Base-by-base conservation (phyloP, 2,797 vertebrate species). In the Dryobates pubescens region DNA sequence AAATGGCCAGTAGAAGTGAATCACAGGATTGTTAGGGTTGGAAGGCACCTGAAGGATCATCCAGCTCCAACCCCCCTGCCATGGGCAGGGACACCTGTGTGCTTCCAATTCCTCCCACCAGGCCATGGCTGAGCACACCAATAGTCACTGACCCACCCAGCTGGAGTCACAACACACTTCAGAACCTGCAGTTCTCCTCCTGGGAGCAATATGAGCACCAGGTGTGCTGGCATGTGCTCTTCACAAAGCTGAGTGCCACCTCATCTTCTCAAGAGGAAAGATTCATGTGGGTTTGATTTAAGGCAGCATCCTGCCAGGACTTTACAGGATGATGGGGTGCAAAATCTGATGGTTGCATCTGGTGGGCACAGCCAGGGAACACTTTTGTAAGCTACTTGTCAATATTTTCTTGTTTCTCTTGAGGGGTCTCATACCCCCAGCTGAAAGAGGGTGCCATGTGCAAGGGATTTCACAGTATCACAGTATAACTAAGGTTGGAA, bases 351-450 rank as follows among this genome's bases (percentile, higher is more conserved):
- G 30, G 17, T 41, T 27, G 27, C 17, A 4, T 24, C 18, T 24
- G 38, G 20, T 72, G 47, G 63, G 30, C 14, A 45, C 14, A 64
- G 54, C 38, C 38, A 57, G 26, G 54, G 74, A 38, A 56, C 27
- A 3, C 10, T 73, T 76, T 29, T 58, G 36, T 26, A 49, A 63
- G 22, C 7, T 6, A 32, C 19, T 15, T 18, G 13, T 30, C 26
- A 32, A n/a, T n/a, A 47, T 34, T 70, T 20, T 88, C 41, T 29
- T 26, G 3, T 11, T 2, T 56, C 54, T 61, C 9, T 4, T 30
- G 32, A 30, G 30, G 19, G 4, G 3, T 62, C 62, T 82, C 54
- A 54, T 3, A 58, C 2, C 8, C 41, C 56, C 4, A 0, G 10
- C 24, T 54, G 45, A 45, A 68, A 49, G 13, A 74, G 17, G n/a